Evolutionary conservation across 2,888 invertebrate genomes (phyloP).

Genomic region (Anthrax anthrax): DNA sequence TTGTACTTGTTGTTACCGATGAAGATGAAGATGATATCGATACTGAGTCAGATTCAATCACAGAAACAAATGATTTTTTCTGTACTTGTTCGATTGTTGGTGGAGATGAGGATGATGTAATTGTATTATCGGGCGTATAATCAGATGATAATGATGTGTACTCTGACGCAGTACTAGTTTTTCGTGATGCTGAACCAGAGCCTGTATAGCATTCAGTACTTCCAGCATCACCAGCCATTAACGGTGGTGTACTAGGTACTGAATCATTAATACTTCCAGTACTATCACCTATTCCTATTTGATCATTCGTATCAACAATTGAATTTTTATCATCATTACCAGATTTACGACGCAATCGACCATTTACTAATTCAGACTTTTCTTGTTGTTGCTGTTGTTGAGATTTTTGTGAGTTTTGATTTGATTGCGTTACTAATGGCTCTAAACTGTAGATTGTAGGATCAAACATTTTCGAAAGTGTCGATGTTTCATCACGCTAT

Average conservation of each 20-base stretch:
- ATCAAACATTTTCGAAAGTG: conserved; percentile 32
- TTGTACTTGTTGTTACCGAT: not conserved
- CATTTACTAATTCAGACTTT: not conserved
- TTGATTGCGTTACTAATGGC: conserved; percentile 12
- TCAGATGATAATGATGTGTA: conserved; percentile 35
- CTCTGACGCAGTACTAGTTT: conserved; percentile 41
- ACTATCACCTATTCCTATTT: conserved; percentile 9
- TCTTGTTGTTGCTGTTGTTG: not conserved
- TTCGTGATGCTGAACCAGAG: conserved; percentile 35
- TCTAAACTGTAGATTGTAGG: conserved; percentile 24
- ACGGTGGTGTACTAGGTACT: conserved; percentile 17
- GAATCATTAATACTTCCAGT: conserved; percentile 3
- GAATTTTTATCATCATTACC: conserved; percentile 8
- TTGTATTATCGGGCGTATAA: conserved; percentile 41
- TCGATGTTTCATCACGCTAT: conserved; percentile 35
- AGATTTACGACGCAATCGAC: conserved; percentile 3
- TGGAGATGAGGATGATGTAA: conserved; percentile 22
- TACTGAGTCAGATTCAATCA: conserved; percentile 1
- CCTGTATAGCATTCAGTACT: conserved; percentile 14
- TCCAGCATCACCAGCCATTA: conserved; percentile 15
- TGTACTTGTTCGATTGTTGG: conserved; percentile 15
- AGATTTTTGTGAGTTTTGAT: conserved; percentile 3
- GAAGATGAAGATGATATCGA: not conserved
- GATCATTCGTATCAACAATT: conserved; percentile 5
- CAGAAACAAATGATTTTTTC: conserved; percentile 8